Conservation (phyloP, 2,797 vertebrate species). For the Anisognathus igniventris region DNA sequence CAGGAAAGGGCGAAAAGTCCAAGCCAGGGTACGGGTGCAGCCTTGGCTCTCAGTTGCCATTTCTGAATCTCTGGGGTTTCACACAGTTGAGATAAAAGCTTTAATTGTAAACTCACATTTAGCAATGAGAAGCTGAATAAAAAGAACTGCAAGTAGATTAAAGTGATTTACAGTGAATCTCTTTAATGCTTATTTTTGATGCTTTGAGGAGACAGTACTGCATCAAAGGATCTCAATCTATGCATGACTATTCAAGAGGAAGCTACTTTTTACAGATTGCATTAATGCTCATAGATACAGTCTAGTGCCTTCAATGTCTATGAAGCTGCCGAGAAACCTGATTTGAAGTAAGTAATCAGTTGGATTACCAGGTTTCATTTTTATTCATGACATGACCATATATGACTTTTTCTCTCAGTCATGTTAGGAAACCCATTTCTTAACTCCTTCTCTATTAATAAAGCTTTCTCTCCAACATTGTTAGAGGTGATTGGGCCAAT, state of each 20-base stretch:
- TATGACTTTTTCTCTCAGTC: not conserved
- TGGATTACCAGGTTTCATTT: not conserved
- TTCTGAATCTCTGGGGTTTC: not conserved
- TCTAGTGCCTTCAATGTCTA: not conserved
- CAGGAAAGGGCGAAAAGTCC: not conserved
- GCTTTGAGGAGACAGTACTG: not conserved
- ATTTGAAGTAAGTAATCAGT: not conserved
- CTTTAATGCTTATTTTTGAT: not conserved
- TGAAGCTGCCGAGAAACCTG: not conserved
- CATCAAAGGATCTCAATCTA: not conserved
- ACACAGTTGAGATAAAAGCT: not conserved
- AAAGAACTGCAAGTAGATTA: not conserved
- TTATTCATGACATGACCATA: not conserved
- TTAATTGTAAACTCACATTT: not conserved
- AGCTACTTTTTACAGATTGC: not conserved
- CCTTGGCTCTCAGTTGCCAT: not conserved
- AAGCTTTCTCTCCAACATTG: not conserved
- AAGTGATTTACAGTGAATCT: not conserved
- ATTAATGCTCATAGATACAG: not conserved
- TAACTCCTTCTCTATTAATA: not conserved
- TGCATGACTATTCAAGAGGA: conserved; percentile 6
- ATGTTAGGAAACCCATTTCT: not conserved
- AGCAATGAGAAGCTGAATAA: not conserved
- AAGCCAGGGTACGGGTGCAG: not conserved
- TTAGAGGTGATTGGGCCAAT: not conserved